A percentile compares a stretch with the other conserved stretches of the same genome.
These are phyloP conservation scores for Dasypus novemcinctus DNA, from an alignment of 2,113 vertebrate species.

Conservation along the genomic window DNA sequence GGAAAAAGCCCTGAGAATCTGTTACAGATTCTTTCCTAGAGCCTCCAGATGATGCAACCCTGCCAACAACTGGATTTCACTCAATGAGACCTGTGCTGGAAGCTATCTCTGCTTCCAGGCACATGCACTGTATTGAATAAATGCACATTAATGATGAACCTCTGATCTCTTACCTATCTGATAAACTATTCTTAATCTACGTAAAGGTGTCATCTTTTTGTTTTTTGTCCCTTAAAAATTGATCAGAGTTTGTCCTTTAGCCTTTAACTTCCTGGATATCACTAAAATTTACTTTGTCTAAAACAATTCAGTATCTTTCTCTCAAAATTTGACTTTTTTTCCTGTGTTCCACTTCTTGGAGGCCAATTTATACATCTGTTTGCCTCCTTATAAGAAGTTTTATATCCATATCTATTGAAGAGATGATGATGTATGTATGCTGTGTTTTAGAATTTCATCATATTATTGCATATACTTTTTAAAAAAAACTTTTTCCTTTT, in stretches of 20 bases:
- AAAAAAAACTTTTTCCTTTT: constrained; percentile 92
- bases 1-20: background rate
- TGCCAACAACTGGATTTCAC: background rate
- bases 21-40: background rate
- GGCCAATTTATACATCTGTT: background rate
- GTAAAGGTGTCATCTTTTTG: background rate
- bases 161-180: background rate
- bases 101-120: background rate
- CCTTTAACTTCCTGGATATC: background rate
- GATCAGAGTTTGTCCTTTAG: background rate
- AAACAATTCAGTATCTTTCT: background rate
- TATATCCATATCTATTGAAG: background rate
- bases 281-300: background rate
- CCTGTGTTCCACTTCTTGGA: background rate
- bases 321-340: background rate
- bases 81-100: background rate
- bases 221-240: background rate
- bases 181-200: background rate
- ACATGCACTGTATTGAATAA: background rate
- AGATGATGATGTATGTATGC: background rate
- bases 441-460: background rate
- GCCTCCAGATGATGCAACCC: background rate
- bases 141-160: background rate
- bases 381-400: background rate
- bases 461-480: no score